Evolutionary conservation across 2,113 vertebrate species (phyloP).

Genomic region (Hemicordylus capensis): DNA sequence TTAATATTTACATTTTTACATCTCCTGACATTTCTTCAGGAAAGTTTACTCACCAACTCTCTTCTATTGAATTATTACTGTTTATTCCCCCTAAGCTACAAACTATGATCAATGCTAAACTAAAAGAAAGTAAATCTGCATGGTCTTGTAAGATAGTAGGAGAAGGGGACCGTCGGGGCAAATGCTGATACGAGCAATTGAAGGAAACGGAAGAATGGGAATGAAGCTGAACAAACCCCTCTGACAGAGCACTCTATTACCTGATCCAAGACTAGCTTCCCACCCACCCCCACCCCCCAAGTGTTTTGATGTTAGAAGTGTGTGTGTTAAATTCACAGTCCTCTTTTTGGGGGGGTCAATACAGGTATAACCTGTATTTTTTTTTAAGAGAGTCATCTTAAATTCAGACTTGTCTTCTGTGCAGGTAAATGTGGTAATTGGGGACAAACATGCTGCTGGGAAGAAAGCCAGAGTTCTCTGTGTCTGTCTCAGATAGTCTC

Average conservation of each 20-base stretch:
- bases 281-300: no score
- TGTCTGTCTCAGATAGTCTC: no score
- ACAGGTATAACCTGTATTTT: no score
- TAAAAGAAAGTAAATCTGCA: background rate
- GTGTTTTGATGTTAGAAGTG: no score
- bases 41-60: background rate
- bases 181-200: background rate
- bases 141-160: background rate
- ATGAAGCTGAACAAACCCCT: background rate
- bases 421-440: no score
- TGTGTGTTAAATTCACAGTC: no score
- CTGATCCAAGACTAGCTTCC: no score
- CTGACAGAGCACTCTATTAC: background rate
- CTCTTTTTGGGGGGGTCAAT: no score
- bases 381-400: no score
- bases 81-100: background rate
- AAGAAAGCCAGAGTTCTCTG: background rate
- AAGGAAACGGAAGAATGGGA: background rate
- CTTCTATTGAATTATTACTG: background rate
- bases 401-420: no score
- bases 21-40: background rate
- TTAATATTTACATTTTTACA: background rate
- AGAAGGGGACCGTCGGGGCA: background rate
- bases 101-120: no score
- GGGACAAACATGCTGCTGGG: background rate